Evolutionary conservation across 2,113 vertebrate genomes (phyloP).

Genomic region (Coracopsis vasa): DNA sequence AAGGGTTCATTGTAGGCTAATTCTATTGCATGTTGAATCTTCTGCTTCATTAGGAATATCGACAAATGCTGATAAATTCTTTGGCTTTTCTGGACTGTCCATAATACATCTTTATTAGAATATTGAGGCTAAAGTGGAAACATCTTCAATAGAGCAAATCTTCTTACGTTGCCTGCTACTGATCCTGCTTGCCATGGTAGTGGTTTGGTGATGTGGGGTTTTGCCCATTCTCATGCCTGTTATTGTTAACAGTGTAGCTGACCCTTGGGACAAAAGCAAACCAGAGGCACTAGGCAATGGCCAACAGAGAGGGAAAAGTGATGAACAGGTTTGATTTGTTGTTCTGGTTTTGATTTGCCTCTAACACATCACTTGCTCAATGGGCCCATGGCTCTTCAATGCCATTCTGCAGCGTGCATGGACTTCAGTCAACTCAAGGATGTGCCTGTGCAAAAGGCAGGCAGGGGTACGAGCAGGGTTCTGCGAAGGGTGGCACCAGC

Average conservation of each 20-base stretch:
- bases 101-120: not conserved
- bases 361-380: not conserved
- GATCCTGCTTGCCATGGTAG: not conserved
- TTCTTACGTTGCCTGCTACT: not conserved
- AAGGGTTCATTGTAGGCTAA: constrained; percentile 63
- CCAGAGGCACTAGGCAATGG: fast-evolving
- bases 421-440: not conserved
- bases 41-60: constrained; percentile 75
- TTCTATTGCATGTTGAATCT: constrained; percentile 70
- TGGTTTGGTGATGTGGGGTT: not conserved
- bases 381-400: fast-evolving
- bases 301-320: fast-evolving
- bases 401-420: fast-evolving
- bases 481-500: not conserved
- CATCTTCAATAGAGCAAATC: not conserved
- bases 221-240: not conserved
- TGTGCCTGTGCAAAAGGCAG: not conserved
- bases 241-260: fast-evolving
- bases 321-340: not conserved
- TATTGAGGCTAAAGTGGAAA: not conserved
- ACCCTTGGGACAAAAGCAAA: not conserved
- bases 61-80: constrained; percentile 74
- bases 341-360: not conserved
- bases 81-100: constrained; percentile 50
- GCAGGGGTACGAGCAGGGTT: not conserved